Conservation (phyloP, 2,888 invertebrate species). For the Tipula vernalis region DNA sequence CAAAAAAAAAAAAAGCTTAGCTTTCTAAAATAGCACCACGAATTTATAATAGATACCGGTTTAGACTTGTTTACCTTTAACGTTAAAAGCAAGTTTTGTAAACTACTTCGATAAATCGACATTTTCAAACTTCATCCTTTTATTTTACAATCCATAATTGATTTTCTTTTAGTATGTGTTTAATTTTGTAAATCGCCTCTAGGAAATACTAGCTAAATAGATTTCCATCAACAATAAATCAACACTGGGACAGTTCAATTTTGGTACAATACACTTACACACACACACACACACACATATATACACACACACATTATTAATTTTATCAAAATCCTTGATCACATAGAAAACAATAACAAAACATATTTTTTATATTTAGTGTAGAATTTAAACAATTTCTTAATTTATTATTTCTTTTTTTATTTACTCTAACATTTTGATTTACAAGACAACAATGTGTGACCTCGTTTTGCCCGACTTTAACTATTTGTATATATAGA, state of each 20-base stretch:
- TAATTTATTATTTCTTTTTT: background rate
- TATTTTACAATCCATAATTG: background rate
- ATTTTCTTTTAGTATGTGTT: background rate
- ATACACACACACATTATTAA: background rate
- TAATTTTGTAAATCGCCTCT: background rate
- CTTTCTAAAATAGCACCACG: too few relatives aligned
- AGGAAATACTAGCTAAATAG: background rate
- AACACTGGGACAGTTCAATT: background rate
- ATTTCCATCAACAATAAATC: background rate
- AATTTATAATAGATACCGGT: too few relatives aligned
- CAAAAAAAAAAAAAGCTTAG: too few relatives aligned
- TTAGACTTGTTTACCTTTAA: too few relatives aligned
- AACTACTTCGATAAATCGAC: background rate
- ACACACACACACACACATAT: background rate
- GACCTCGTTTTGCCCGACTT: background rate
- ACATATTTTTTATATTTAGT: background rate
- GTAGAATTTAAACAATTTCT: background rate
- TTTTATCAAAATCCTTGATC: background rate
- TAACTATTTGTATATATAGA: background rate
- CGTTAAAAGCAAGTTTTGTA: background rate
- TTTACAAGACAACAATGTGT: background rate
- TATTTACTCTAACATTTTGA: background rate
- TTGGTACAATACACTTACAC: background rate
- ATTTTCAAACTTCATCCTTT: background rate
- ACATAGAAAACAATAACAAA: background rate